Conservation (phyloP, 2,888 invertebrate species). For the Pterostichus madidus region DNA sequence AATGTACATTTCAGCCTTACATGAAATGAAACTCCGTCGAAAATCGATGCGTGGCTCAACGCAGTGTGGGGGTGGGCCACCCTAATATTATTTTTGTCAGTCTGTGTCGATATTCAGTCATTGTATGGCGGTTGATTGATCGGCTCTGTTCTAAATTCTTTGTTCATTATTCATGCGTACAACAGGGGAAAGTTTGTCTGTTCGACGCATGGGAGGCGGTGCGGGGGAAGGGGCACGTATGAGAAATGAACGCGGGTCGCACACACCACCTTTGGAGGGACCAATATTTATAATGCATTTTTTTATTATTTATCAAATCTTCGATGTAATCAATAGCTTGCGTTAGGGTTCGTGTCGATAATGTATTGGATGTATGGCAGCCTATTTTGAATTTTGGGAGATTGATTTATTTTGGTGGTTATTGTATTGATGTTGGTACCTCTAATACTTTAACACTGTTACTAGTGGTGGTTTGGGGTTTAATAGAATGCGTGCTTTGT, state of each 20-base stretch:
- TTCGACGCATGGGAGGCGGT: background rate
- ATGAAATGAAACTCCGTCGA: conserved; percentile 13
- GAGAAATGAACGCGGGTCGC: conserved; percentile 60
- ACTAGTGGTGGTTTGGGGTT: too few species aligned
- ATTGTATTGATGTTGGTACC: background rate
- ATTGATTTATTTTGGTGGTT: conserved; percentile 41
- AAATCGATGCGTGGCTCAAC: conserved; percentile 1
- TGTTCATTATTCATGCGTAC: conserved; percentile 65
- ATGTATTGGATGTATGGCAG: conserved; percentile 15
- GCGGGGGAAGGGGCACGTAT: conserved; percentile 49
- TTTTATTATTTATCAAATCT: conserved; percentile 73
- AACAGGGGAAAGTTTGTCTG: conserved; percentile 44
- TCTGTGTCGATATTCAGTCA: conserved; percentile 63
- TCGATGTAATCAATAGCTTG: conserved; percentile 60
- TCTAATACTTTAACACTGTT: too few species aligned
- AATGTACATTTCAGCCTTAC: conserved; percentile 3
- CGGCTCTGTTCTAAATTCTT: conserved; percentile 57
- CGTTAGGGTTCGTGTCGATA: conserved; percentile 31
- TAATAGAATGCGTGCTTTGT: too few species aligned
- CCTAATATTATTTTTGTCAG: conserved; percentile 66
- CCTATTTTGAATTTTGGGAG: conserved; percentile 35
- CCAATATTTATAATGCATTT: conserved; percentile 74
- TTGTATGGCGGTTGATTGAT: conserved; percentile 60
- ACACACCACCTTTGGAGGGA: conserved; percentile 30
- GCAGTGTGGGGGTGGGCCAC: conserved; percentile 35